These are phyloP conservation scores for Gallinago paraguaiae DNA, from an alignment of 2,113 vertebrate species.

Conservation along the genomic window DNA sequence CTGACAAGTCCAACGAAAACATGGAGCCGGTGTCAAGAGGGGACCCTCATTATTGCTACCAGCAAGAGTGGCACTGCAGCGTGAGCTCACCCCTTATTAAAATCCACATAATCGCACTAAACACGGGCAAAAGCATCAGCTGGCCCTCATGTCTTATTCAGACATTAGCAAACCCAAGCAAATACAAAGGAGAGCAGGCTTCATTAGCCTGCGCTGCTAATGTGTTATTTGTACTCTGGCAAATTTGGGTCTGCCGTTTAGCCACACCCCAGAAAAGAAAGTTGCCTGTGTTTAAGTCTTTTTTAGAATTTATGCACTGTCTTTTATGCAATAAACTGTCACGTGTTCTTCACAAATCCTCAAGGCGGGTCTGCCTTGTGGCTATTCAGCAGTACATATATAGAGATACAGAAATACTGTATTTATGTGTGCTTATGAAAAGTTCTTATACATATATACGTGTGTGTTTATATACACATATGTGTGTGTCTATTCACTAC, in stretches of 20 bases:
- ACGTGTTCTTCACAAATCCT: background rate
- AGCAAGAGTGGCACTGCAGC: rapidly evolving
- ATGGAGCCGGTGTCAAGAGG: background rate
- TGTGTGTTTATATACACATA: background rate
- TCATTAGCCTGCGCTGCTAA: background rate
- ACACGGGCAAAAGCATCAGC: background rate
- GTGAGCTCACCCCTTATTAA: background rate
- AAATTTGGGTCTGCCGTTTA: background rate
- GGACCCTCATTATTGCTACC: background rate
- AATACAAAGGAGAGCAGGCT: background rate
- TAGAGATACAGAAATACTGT: rapidly evolving
- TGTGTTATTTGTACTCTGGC: background rate
- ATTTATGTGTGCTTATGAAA: rapidly evolving
- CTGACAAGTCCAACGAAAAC: background rate
- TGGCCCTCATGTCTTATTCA: background rate
- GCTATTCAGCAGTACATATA: background rate
- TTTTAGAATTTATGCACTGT: background rate
- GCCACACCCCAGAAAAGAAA: constrained; percentile 3
- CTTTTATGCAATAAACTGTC: background rate
- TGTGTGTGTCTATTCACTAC: background rate
- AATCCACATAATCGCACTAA: background rate
- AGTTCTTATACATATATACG: background rate
- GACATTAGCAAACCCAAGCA: background rate
- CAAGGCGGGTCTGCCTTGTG: background rate
- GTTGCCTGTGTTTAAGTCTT: background rate